Base-by-base conservation (phyloP, 2,888 invertebrate species). In the Nymphalis polychloros region DNA sequence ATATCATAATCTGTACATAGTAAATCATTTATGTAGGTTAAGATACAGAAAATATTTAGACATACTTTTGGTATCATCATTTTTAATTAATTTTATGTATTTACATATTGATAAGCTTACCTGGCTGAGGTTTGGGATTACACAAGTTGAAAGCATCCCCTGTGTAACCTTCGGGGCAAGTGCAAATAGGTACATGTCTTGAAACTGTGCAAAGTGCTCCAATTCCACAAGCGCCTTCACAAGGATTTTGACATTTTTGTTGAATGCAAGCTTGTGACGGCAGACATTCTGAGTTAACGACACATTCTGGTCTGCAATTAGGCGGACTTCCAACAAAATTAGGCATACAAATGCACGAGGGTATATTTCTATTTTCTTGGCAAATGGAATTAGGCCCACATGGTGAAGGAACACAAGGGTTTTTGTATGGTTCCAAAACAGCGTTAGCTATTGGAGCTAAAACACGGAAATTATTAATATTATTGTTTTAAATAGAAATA, bases 361-460 rank as follows among this genome's bases (percentile, higher is more conserved):
- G 95, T 64, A 93, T 84, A 73, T 93, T 93, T 70, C 93, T 93
- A 68, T 87, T 87, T 77, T 95, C 92, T 77, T 90, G 89, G 78
- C 95, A 96, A 67, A 94, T 86, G 2, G 96, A 94, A 82, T 96
- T 96, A 49, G 95, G 92, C 52, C 96, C 96, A 81, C 95, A 95
- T 20, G 95, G 94, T n/a, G 94, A 94, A 31, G 94, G 94, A 67
- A 93, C 84, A 77, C 94, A 95, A 57, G 94, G 94, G 78, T 93
- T 90, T 72, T 75, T 84, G 70, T 92, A 91, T 60, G 93, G 93
- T 80, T 93, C 93, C 68, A 90, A 80, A 61, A 89, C 87, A 47
- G 86, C 82, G 70, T 93, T 90, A 62, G 90, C 89, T 55, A 88
- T 76, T n/a, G 92, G 90, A 70, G 91, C 89, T 91, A 88, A 69